These are phyloP conservation scores for Andrena chrysosceles DNA, from an alignment of 2,888 invertebrate genomes.

Conservation along the genomic window DNA sequence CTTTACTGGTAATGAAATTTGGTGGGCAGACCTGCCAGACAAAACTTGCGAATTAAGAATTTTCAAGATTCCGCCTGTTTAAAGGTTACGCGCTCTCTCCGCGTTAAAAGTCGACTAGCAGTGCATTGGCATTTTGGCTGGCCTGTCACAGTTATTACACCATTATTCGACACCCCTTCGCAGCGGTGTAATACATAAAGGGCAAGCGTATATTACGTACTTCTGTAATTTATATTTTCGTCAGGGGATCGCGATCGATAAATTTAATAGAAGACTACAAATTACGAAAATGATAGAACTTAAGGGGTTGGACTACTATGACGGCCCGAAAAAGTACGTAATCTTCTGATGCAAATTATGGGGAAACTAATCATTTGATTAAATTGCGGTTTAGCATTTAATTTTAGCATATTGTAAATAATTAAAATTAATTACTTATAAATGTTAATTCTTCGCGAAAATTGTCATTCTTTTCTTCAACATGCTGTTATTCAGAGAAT, in stretches of 20 bases:
- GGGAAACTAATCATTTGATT: too few species aligned
- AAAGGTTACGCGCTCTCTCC: constrained; percentile 56
- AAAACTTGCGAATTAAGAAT: constrained; percentile 15
- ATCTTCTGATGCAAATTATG: too few species aligned
- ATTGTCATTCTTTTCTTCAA: too few species aligned
- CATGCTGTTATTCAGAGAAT: too few species aligned
- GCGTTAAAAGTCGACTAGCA: constrained; percentile 47
- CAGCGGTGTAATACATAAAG: constrained; percentile 10
- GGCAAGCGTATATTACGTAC: neutral
- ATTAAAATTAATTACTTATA: too few species aligned
- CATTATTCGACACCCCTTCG: constrained; percentile 17
- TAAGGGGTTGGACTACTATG: too few species aligned
- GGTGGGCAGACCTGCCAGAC: constrained; percentile 6
- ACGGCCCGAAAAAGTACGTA: too few species aligned
- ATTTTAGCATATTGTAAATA: too few species aligned
- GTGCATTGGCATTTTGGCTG: constrained; percentile 68
- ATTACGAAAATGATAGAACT: neutral
- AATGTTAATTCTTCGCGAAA: too few species aligned
- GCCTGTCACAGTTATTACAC: constrained; percentile 27
- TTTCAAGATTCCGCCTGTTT: constrained; percentile 13
- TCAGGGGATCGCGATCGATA: neutral
- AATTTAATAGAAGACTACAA: neutral
- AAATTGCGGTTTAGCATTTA: too few species aligned
- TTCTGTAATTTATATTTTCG: neutral
- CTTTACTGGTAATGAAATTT: neutral